Percentiles rank a stretch among this genome's conserved stretches.
Evolutionary conservation across 2,797 vertebrate species (phyloP).

Genomic region (Euphonia xanthogaster): DNA sequence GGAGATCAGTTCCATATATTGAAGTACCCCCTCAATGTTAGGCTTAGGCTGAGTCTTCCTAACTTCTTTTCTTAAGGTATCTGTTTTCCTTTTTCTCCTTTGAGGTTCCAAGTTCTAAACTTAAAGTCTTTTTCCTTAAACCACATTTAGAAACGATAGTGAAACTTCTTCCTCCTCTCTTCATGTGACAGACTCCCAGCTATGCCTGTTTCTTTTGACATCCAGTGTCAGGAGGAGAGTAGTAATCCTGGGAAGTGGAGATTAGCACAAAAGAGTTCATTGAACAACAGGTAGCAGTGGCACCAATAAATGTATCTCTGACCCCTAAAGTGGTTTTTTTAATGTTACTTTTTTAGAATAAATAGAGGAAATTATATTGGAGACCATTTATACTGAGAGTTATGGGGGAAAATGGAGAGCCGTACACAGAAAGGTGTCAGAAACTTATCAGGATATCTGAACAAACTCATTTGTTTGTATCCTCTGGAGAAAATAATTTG

Average conservation of each 20-base stretch:
- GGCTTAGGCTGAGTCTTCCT: neutral
- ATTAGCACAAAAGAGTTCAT: neutral
- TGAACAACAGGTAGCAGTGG: neutral
- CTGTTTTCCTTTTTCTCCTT: neutral
- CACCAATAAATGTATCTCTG: neutral
- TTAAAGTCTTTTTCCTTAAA: neutral
- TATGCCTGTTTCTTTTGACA: neutral
- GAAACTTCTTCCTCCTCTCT: neutral
- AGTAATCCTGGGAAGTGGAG: neutral
- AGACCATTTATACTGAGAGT: neutral
- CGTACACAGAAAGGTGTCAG: neutral
- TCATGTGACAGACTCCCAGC: neutral
- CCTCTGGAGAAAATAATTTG: neutral
- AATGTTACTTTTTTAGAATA: neutral
- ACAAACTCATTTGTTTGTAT: neutral
- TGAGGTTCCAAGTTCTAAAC: neutral
- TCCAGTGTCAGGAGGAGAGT: neutral
- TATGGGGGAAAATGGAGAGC: neutral
- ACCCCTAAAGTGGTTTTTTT: neutral
- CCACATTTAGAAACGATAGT: neutral
- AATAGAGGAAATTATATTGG: neutral
- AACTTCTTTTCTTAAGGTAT: neutral
- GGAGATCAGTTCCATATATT: neutral
- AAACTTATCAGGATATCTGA: neutral
- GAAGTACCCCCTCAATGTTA: neutral